These are phyloP conservation scores for honey bee (Apis mellifera) DNA, from an alignment of 1,140 invertebrate species.

Conservation along the genomic window Amel_HAv3.1 CM009941.2:14159501-14160000, in stretches of 20 bases:
- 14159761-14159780: neutral
- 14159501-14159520: neutral
- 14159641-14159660: constrained; percentile 13
- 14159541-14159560: neutral
- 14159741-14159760: constrained; percentile 30
- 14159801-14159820: no score
- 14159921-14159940: neutral
- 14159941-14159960: neutral
- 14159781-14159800: neutral
- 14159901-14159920: no score
- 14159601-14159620: neutral
- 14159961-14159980: neutral
- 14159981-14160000: neutral
- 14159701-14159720: neutral
- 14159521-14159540: neutral
- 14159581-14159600: neutral
- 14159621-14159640: neutral
- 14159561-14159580: neutral
- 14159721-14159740: neutral
- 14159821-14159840: no score
- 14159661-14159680: neutral
- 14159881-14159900: no score
- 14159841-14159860: no score
- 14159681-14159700: neutral
- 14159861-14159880: no score